Conservation (phyloP, 2,888 invertebrate genomes). For the Xestia ashworthii region DNA sequence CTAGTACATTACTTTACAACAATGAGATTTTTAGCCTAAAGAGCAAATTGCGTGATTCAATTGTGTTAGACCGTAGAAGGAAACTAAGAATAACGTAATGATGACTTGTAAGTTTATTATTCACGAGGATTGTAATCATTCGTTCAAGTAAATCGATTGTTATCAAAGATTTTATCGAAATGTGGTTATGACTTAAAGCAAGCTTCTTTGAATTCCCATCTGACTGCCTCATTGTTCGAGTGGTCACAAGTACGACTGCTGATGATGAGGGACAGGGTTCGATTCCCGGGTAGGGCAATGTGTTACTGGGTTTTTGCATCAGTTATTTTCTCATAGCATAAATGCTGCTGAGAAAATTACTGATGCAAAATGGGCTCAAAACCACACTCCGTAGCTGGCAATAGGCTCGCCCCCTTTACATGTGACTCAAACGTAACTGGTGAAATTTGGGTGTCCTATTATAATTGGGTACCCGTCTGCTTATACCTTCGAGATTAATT, state of each 20-base stretch:
- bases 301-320: not conserved
- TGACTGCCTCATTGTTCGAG: not conserved
- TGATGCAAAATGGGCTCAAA: no score
- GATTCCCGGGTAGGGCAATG: not conserved
- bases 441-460: not conserved
- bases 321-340: no score
- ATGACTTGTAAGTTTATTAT: slow-evolving; percentile 50
- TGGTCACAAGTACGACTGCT: not conserved
- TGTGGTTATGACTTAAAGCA: not conserved
- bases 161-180: slow-evolving; percentile 35
- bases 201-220: not conserved
- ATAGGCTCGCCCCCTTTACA: not conserved
- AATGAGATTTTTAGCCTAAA: slow-evolving; percentile 53
- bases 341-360: no score
- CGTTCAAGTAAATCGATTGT: slow-evolving; percentile 24
- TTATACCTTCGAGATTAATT: no score
- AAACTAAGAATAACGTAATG: slow-evolving; percentile 43
- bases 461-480: not conserved
- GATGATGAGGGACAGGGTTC: not conserved
- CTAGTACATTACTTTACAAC: slow-evolving; percentile 27
- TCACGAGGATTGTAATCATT: slow-evolving; percentile 36
- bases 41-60: slow-evolving; percentile 63
- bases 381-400: no score
- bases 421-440: not conserved
- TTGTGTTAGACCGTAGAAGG: slow-evolving; percentile 52